Percentiles rank a stretch among this genome's conserved stretches.
Conservation (phyloP, 2,797 vertebrate genomes). For the Otus scops region DNA sequence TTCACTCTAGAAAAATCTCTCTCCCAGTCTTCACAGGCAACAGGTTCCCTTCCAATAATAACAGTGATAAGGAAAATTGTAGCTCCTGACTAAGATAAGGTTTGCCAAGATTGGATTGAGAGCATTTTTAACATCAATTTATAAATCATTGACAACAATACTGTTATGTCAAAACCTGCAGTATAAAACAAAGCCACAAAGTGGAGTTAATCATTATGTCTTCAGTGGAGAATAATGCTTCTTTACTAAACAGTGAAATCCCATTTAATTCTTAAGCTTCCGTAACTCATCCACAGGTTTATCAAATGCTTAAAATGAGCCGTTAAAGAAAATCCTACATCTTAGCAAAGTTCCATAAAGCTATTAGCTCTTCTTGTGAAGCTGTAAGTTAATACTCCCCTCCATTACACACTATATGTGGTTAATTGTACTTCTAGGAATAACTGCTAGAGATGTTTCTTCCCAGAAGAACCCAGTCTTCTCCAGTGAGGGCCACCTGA, state of each 20-base stretch:
- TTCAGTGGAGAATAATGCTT: background rate
- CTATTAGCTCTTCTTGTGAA: background rate
- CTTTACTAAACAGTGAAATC: conserved; percentile 39
- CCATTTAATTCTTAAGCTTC: conserved; percentile 55
- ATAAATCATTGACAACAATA: background rate
- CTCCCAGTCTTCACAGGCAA: background rate
- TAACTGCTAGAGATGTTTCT: background rate
- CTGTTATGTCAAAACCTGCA: background rate
- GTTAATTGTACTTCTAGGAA: conserved; percentile 9
- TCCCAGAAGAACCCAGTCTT: background rate
- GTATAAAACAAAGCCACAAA: background rate
- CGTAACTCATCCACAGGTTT: conserved; percentile 23
- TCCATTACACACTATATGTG: background rate
- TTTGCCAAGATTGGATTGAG: background rate
- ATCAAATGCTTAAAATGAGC: conserved; percentile 29
- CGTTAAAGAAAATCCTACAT: background rate
- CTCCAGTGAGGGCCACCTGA: background rate
- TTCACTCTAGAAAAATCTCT: background rate
- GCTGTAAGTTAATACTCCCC: background rate
- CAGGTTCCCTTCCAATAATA: background rate
- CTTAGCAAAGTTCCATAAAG: conserved; percentile 1
- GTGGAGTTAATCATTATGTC: conserved; percentile 14
- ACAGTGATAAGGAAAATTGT: background rate
- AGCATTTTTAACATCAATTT: background rate
- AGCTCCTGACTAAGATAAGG: background rate